Percentiles rank a stretch among this genome's conserved stretches.
Conservation (phyloP, 1,140 invertebrate species). For the Gryllus bimaculatus region DNA sequence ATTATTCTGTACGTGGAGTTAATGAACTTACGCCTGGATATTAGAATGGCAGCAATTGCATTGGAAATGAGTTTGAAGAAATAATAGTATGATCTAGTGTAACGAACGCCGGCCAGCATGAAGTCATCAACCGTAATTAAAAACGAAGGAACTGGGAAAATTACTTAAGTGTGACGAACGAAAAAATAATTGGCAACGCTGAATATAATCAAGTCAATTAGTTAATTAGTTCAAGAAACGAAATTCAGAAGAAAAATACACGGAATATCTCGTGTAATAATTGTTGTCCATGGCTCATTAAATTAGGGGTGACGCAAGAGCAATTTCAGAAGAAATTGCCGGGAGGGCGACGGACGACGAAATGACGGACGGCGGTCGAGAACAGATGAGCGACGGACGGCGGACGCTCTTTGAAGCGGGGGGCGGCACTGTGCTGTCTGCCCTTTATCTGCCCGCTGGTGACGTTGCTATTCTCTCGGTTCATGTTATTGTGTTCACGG, state of each 20-base stretch:
- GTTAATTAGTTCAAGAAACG: background rate
- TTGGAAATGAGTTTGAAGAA: constrained; percentile 5
- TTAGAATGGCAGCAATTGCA: background rate
- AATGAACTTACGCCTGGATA: background rate
- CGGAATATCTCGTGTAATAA: background rate
- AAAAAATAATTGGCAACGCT: background rate
- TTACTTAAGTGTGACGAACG: constrained; percentile 4
- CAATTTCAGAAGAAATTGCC: background rate
- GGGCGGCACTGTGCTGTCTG: no score
- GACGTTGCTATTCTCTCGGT: no score
- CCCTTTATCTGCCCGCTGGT: no score
- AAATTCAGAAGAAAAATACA: constrained; percentile 6
- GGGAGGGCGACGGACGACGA: background rate
- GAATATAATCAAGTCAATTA: constrained; percentile 6
- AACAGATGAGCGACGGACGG: no score
- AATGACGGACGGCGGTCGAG: no score
- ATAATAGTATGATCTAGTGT: background rate
- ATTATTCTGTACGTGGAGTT: background rate
- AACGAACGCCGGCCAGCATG: background rate
- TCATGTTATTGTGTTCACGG: no score
- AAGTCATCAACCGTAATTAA: background rate
- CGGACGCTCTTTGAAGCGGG: no score
- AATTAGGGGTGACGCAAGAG: background rate
- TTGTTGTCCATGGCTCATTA: background rate
- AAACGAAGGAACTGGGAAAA: background rate